Evolutionary conservation across 1,140 invertebrate species (phyloP), one percentile per base, ranked within the genome.

Genomic region (Trypoxylus dichotomus): DNA sequence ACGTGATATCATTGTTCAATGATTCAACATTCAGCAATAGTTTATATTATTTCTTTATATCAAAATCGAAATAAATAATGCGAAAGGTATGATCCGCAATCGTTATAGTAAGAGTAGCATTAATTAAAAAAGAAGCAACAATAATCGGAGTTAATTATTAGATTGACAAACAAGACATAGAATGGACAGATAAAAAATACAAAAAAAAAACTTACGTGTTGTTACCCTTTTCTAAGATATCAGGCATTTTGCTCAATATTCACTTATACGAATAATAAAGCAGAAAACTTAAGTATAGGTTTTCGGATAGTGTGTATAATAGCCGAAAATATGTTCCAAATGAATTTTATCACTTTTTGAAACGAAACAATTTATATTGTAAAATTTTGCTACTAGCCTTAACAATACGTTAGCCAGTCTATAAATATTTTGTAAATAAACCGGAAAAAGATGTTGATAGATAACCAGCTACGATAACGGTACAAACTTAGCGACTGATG

Each of bases 251-350:
- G 75, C 29, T 25, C 75, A 27, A 68, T 7, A 19, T n/a, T 54
- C 21, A 58, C 47, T 7, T 15, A 29, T 74, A 19, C 10, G 27
- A 29, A 27, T 58, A 60, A 58, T 27, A 77, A 68, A 79, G 21
- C n/a, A 82, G 71, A 21, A 19, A 13, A 25, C 76, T 82, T 83
- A 85, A 84, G 84, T 85, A 75, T 84, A 85, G 82, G 82, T 85
- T 79, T 85, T 85, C 78, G 85, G 84, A 81, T 85, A 85, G 83
- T 85, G 84, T 79, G 81, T 85, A 83, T 81, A 85, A 72, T 79
- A 85, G 5, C 84, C 84, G 79, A 85, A 85, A 79, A 85, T 84
- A 42, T 79, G 82, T 77, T 83, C 82, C 75, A 84, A 78, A 78
- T 84, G 82, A 32, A 84, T 83, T 81, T 82, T 80, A 75, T 82